Conservation (phyloP, 1,140 invertebrate genomes). For the Bilobella aurantiaca region DNA sequence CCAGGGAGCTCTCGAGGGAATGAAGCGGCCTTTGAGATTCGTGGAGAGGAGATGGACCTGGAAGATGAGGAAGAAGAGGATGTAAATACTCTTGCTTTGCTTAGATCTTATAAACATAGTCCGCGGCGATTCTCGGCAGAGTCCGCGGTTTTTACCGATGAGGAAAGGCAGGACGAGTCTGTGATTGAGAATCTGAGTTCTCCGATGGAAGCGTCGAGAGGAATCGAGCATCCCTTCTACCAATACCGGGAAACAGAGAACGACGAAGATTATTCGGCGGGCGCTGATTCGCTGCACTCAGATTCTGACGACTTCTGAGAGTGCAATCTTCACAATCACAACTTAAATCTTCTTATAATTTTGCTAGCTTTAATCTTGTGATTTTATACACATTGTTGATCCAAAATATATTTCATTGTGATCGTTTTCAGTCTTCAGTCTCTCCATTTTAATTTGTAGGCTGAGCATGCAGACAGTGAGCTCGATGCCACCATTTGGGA, state of each 20-base stretch:
- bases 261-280: background rate
- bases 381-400: too few relatives aligned
- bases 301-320: background rate
- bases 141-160: too few relatives aligned
- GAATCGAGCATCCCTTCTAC: background rate
- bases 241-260: background rate
- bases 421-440: too few relatives aligned
- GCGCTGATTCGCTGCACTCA: background rate
- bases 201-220: too few relatives aligned
- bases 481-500: conserved; percentile 10
- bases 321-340: too few relatives aligned
- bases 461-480: conserved; percentile 9
- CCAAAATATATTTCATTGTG: too few relatives aligned
- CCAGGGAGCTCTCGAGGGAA: conserved; percentile 40
- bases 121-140: background rate
- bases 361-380: too few relatives aligned
- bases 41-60: conserved; percentile 44
- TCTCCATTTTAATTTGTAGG: conserved; percentile 25
- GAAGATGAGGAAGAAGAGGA: conserved; percentile 43
- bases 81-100: background rate
- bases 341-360: too few relatives aligned
- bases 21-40: conserved; percentile 48
- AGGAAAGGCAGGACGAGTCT: too few relatives aligned
- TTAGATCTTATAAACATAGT: background rate
- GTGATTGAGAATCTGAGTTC: too few relatives aligned